phyloP scores from a whole-genome alignment of 2,113 vertebrate species.

The Onychorhynchus coronatus region DNA sequence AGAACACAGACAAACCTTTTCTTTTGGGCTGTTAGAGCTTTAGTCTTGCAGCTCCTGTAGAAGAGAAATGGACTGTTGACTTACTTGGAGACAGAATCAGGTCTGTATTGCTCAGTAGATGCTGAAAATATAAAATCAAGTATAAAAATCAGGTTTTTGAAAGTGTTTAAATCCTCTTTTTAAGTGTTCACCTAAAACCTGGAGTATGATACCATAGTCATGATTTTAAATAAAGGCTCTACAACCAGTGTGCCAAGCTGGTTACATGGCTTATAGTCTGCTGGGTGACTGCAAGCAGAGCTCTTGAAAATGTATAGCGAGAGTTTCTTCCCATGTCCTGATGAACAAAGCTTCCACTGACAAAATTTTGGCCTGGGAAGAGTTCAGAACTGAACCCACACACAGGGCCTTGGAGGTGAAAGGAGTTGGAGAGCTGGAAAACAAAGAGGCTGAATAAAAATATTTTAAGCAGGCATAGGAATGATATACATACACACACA shows the following conservation, averaged over 20 bases:
- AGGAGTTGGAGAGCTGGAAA: not conserved
- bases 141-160: not conserved
- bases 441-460: not conserved
- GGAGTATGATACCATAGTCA: not conserved
- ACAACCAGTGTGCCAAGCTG: not conserved
- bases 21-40: not conserved
- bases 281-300: not conserved
- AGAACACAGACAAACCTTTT: slow-evolving; percentile 33
- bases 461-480: not conserved
- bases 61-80: not conserved
- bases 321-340: not conserved
- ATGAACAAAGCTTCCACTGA: not conserved
- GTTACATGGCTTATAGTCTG: not conserved
- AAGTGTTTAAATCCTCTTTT: not conserved
- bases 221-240: not conserved
- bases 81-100: not conserved
- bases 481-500: not conserved
- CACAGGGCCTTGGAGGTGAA: not conserved
- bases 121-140: not conserved
- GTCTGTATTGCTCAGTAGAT: not conserved
- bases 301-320: not conserved
- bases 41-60: not conserved
- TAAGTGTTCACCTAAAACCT: not conserved
- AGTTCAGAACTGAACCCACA: not conserved
- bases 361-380: not conserved